phyloP scores from a whole-genome alignment of 2,797 vertebrate species.

The Anguilla obscura region DNA sequence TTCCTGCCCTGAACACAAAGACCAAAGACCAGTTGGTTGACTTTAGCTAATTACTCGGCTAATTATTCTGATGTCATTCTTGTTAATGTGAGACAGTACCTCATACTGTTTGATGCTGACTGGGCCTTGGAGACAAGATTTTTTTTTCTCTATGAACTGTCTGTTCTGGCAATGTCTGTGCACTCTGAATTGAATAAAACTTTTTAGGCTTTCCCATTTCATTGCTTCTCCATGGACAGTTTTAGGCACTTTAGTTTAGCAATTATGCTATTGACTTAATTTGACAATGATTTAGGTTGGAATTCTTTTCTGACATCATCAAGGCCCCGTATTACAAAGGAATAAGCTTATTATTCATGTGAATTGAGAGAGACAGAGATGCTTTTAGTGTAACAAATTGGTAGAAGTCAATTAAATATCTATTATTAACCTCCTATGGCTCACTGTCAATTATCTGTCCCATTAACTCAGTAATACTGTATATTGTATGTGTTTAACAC shows the following conservation, averaged over 20 bases:
- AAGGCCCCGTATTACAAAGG: constrained; percentile 1
- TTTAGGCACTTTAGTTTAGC: constrained; percentile 11
- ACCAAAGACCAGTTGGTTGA: not conserved
- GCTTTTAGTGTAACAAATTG: constrained; percentile 70
- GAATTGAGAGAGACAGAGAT: constrained; percentile 57
- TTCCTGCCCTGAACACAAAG: not conserved
- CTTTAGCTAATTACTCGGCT: not conserved
- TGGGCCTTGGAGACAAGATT: not conserved
- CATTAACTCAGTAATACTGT: constrained; percentile 80
- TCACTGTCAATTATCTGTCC: constrained; percentile 81
- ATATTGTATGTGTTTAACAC: constrained; percentile 73
- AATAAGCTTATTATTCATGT: constrained; percentile 18
- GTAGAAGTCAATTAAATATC: constrained; percentile 77
- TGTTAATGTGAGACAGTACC: not conserved
- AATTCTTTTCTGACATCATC: constrained; percentile 1
- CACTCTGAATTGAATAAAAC: not conserved
- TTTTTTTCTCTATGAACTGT: not conserved
- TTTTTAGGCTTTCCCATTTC: not conserved
- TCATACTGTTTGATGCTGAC: not conserved
- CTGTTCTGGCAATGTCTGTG: not conserved
- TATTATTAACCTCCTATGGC: constrained; percentile 80
- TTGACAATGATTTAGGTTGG: not conserved
- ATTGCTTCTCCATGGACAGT: not conserved
- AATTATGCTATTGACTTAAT: constrained; percentile 15
- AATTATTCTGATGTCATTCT: constrained; percentile 1